Percentiles rank a stretch among this genome's conserved stretches.
phyloP scores from a whole-genome alignment of 2,797 vertebrate genomes.

The Glyptemys insculpta region DNA sequence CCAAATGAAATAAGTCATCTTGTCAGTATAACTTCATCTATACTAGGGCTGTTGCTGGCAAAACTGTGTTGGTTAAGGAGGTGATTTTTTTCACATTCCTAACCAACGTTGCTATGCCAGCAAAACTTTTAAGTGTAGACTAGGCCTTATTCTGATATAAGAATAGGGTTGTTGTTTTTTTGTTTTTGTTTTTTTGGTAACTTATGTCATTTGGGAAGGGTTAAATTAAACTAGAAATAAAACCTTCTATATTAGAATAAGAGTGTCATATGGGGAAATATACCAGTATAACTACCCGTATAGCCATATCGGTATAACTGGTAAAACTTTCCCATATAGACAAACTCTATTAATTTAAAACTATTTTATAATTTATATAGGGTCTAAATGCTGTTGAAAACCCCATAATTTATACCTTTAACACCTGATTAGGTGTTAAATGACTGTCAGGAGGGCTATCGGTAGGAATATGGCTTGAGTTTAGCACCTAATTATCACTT shows the following conservation, averaged over 20 bases:
- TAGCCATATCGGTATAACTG: neutral
- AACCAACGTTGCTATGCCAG: neutral
- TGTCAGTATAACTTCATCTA: neutral
- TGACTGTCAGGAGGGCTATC: constrained; percentile 44
- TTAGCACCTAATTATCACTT: constrained; percentile 69
- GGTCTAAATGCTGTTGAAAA: constrained; percentile 51
- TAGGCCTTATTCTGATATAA: neutral
- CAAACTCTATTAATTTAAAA: neutral
- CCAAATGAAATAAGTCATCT: neutral
- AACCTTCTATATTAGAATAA: neutral
- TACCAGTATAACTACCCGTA: neutral
- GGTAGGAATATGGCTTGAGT: neutral
- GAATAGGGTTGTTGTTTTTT: neutral
- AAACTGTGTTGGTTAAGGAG: neutral
- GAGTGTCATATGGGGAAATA: neutral
- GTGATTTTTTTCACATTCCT: neutral
- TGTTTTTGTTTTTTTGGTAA: neutral
- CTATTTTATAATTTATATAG: constrained; percentile 45
- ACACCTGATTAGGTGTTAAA: constrained; percentile 30
- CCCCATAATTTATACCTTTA: constrained; percentile 30
- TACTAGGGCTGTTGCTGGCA: neutral
- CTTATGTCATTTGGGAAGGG: neutral
- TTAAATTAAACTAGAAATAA: neutral
- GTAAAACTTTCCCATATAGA: neutral
- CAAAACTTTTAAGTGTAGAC: neutral